These are phyloP conservation scores for Rhinoderma darwinii DNA, from an alignment of 2,113 vertebrate genomes.

Conservation along the genomic window DNA sequence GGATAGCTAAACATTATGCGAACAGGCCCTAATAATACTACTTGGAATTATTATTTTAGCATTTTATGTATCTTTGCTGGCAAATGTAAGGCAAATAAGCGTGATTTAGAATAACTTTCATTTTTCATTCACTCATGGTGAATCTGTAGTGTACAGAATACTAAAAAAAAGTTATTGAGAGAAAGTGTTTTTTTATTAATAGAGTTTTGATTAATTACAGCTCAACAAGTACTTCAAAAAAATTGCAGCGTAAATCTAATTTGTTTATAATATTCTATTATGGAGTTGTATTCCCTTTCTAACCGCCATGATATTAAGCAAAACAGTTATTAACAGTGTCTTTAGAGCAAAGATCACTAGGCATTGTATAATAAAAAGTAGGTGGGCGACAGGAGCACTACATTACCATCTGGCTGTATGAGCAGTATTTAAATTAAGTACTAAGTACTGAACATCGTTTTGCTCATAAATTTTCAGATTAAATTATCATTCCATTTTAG, in stretches of 20 bases:
- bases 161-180: conserved; percentile 3
- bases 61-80: too few species aligned
- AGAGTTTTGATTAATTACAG: conserved; percentile 28
- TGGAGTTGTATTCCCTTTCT: conserved; percentile 3
- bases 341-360: not conserved
- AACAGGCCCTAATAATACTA: too few species aligned
- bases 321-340: conserved; percentile 21
- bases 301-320: conserved; percentile 2
- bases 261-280: conserved; percentile 19
- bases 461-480: conserved; percentile 36
- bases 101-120: not conserved
- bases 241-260: conserved; percentile 21
- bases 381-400: conserved; percentile 6
- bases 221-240: conserved; percentile 27
- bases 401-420: conserved; percentile 6
- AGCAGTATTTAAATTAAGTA: conserved; percentile 22
- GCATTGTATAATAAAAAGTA: conserved; percentile 32
- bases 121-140: not conserved
- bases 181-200: conserved; percentile 19
- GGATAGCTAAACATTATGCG: too few species aligned
- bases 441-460: conserved; percentile 33
- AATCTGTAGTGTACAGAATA: too few species aligned
- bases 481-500: conserved; percentile 47
- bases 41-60: too few species aligned
- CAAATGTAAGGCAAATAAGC: not conserved